phyloP scores from a whole-genome alignment of 1,140 invertebrate species.

The Lordiphosa mommai region DNA sequence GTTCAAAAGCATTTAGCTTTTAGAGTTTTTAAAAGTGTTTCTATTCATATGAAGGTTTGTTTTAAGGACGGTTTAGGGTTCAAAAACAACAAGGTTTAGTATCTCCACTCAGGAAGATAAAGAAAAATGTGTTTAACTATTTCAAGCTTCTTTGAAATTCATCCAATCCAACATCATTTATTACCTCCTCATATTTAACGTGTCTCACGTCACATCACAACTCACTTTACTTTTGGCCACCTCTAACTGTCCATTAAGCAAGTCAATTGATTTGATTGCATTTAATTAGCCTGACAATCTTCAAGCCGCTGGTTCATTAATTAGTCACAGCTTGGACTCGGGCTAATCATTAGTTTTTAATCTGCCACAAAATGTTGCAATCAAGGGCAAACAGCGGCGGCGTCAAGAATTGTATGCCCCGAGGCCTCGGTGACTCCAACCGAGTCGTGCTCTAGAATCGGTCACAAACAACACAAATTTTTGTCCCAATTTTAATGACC shows the following conservation, averaged over 20 bases:
- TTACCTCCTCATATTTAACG: no score
- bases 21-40: no score
- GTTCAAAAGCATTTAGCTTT: no score
- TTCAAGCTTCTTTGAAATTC: no score
- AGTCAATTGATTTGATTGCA: slow-evolving; percentile 20
- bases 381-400: slow-evolving; percentile 41
- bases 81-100: no score
- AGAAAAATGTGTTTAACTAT: no score
- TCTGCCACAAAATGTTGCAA: slow-evolving; percentile 45
- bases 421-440: slow-evolving; percentile 7
- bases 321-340: slow-evolving; percentile 47
- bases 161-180: no score
- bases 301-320: slow-evolving; percentile 52
- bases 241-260: not conserved
- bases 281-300: slow-evolving; percentile 63
- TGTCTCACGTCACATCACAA: slow-evolving; percentile 24
- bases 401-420: slow-evolving; percentile 7
- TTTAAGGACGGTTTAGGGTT: no score
- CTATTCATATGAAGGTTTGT: no score
- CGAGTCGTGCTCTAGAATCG: slow-evolving; percentile 57
- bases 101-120: no score
- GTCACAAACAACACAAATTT: slow-evolving; percentile 41
- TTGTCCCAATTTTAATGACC: slow-evolving; percentile 78
- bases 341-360: slow-evolving; percentile 44
- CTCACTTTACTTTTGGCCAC: slow-evolving; percentile 8